These are phyloP conservation scores for Drosophila tripunctata DNA, from an alignment of 2,888 invertebrate species.

Conservation along the genomic window DNA sequence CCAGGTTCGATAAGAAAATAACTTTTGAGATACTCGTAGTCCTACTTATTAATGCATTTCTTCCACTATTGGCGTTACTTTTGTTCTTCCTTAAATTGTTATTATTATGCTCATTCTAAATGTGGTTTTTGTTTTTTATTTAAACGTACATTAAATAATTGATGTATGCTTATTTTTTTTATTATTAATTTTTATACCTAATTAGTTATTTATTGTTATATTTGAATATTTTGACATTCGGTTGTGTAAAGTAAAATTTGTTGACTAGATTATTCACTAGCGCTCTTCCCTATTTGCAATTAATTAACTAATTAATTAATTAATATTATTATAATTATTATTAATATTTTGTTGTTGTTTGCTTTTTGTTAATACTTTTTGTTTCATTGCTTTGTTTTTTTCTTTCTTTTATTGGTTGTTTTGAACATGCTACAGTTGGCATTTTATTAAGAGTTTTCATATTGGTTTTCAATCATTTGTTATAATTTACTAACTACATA, in stretches of 20 bases:
- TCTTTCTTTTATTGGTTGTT: conserved; percentile 2
- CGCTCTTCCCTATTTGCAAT: conserved; percentile 4
- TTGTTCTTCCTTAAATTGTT: conserved; percentile 1
- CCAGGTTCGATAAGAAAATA: conserved; percentile 78
- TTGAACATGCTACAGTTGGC: conserved; percentile 42
- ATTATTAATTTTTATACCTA: conserved; percentile 10
- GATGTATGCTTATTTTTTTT: conserved; percentile 21
- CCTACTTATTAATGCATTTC: conserved; percentile 30
- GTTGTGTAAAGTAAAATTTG: conserved; percentile 61
- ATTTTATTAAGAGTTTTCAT: conserved; percentile 32
- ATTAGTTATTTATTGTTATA: conserved; percentile 40
- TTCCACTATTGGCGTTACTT: conserved; percentile 33
- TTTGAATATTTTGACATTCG: conserved; percentile 46
- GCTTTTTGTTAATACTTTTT: conserved; percentile 42
- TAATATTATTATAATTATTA: conserved; percentile 3
- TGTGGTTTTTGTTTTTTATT: not conserved
- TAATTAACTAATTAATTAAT: conserved; percentile 7
- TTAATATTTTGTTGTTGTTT: conserved; percentile 17
- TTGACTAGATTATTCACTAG: conserved; percentile 62
- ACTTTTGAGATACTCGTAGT: conserved; percentile 38
- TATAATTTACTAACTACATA: conserved; percentile 62
- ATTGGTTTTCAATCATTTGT: conserved; percentile 16
- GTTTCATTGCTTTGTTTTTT: conserved; percentile 23
- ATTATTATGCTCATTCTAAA: not conserved
- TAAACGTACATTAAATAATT: conserved; percentile 26